Conservation (phyloP, 2,113 vertebrate genomes). For the Nycticryphes semicollaris region DNA sequence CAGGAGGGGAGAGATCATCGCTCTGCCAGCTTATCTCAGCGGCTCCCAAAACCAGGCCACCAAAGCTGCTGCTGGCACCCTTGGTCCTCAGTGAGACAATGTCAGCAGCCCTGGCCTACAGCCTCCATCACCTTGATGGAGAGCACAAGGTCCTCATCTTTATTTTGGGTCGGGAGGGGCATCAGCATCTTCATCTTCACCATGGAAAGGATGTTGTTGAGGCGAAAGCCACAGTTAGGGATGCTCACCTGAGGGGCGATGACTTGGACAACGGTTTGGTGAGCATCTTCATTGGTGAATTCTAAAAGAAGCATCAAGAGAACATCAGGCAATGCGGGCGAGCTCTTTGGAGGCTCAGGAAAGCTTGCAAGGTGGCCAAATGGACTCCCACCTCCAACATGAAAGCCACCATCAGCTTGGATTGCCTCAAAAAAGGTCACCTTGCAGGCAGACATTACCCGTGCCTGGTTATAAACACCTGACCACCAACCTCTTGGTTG, state of each 20-base stretch:
- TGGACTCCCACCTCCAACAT: background rate
- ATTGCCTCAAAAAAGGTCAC: background rate
- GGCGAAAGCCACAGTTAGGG: background rate
- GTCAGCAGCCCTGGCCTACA: background rate
- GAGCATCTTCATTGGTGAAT: background rate
- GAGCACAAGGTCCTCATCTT: background rate
- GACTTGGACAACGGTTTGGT: background rate
- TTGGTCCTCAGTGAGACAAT: constrained; percentile 49
- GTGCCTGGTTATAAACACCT: background rate
- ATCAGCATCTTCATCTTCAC: background rate
- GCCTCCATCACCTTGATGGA: background rate
- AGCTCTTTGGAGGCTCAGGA: background rate
- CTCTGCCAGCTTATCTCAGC: background rate
- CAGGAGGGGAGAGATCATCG: background rate
- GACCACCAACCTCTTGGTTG: background rate
- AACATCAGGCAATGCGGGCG: background rate
- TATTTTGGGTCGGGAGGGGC: background rate
- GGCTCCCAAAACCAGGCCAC: background rate
- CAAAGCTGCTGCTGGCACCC: background rate
- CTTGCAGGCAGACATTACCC: background rate
- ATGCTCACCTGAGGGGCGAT: background rate
- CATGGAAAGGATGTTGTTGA: background rate
- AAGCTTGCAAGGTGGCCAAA: background rate
- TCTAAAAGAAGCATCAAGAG: background rate
- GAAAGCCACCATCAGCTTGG: background rate